These are phyloP conservation scores for Machimus atricapillus DNA, from an alignment of 2,888 invertebrate species.

Conservation along the genomic window DNA sequence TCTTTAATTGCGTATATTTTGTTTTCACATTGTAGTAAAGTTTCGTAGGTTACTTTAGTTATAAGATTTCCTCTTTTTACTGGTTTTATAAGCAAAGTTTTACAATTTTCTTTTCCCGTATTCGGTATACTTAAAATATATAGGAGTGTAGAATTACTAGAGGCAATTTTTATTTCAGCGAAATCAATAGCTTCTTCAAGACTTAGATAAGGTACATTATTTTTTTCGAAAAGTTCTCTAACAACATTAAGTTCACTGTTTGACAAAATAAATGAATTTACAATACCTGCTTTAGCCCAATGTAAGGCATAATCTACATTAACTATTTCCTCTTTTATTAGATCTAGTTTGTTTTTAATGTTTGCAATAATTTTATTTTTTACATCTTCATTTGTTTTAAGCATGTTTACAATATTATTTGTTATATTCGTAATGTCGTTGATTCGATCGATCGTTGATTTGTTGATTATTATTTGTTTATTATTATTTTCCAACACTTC, in stretches of 20 bases:
- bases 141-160: not conserved
- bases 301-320: not conserved
- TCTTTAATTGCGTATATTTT: not conserved
- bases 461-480: conserved; percentile 15
- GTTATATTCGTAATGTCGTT: not conserved
- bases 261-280: conserved; percentile 4
- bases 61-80: not conserved
- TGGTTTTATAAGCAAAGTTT: not conserved
- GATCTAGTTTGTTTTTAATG: not conserved
- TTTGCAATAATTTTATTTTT: not conserved
- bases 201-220: conserved; percentile 8
- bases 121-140: conserved; percentile 10
- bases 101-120: not conserved
- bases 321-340: conserved; percentile 11
- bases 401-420: not conserved
- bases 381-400: not conserved
- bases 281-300: not conserved
- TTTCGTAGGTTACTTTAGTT: not conserved
- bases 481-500: conserved; percentile 1
- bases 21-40: not conserved
- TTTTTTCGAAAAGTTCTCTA: conserved; percentile 5
- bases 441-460: conserved; percentile 7
- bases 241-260: not conserved
- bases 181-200: conserved; percentile 9
- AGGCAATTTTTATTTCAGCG: not conserved